phyloP scores from a whole-genome alignment of 2,888 invertebrate species.

The Aphodius granarius region DNA sequence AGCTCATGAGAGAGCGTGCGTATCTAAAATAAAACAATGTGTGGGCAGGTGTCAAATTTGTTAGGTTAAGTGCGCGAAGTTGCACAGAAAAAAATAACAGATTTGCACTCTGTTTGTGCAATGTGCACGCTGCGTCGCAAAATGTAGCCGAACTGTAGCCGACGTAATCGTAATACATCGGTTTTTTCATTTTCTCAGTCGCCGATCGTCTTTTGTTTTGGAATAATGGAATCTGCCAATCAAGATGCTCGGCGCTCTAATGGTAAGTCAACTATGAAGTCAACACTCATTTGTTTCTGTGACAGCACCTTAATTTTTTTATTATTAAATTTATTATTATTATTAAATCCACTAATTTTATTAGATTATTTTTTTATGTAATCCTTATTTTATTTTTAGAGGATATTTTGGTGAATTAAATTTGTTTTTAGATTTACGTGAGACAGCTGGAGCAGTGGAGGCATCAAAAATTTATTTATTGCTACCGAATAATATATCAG shows the following conservation, averaged over 20 bases:
- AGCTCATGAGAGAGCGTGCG: not conserved
- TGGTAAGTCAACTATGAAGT: not conserved
- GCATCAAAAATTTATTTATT: constrained; percentile 67
- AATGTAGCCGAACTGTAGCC: not conserved
- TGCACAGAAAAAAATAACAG: not conserved
- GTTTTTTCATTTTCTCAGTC: not conserved
- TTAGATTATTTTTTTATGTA: too few relatives aligned
- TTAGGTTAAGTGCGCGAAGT: not conserved
- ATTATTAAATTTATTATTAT: too few relatives aligned
- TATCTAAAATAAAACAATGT: not conserved
- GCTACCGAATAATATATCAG: constrained; percentile 70
- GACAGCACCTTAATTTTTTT: not conserved
- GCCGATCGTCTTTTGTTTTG: not conserved
- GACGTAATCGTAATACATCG: not conserved
- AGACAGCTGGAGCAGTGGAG: constrained; percentile 55
- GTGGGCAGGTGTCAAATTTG: not conserved
- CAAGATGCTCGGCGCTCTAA: not conserved
- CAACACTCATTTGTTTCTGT: not conserved
- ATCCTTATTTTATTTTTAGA: too few relatives aligned
- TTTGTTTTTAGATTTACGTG: too few relatives aligned
- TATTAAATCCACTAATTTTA: too few relatives aligned
- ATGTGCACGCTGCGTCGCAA: not conserved
- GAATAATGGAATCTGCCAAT: not conserved
- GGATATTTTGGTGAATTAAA: too few relatives aligned
- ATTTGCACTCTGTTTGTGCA: not conserved